Conservation (phyloP, 2,888 invertebrate genomes). For the Neoscelio sp. region DNA sequence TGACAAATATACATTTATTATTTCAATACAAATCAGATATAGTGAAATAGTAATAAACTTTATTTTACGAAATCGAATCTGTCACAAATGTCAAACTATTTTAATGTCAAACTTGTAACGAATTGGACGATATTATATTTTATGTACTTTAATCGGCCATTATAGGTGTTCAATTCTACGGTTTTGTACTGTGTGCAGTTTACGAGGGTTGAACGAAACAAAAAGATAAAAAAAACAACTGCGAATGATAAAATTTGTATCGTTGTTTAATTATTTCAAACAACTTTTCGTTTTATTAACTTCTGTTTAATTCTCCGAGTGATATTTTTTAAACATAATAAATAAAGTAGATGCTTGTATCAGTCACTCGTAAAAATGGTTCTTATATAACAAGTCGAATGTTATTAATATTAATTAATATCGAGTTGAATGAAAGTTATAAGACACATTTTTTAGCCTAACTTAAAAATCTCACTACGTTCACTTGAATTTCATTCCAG, state of each 20-base stretch:
- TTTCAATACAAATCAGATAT: not conserved
- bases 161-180: conserved; percentile 70
- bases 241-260: too few relatives aligned
- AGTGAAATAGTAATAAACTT: not conserved
- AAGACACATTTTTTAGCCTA: too few relatives aligned
- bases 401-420: too few relatives aligned
- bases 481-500: too few relatives aligned
- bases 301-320: not conserved
- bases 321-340: not conserved
- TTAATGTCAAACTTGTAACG: conserved; percentile 11
- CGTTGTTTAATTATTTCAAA: not conserved
- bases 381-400: too few relatives aligned
- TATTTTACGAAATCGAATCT: not conserved
- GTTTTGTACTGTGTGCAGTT: conserved; percentile 25
- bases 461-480: too few relatives aligned
- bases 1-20: not conserved
- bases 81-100: not conserved
- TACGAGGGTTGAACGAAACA: not conserved
- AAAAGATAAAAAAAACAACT: too few relatives aligned
- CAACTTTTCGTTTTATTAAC: too few relatives aligned
- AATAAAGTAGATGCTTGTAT: too few relatives aligned
- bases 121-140: conserved; percentile 10
- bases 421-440: not conserved
- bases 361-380: not conserved
- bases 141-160: conserved; percentile 66